Evolutionary conservation across 1,140 invertebrate species (phyloP).

Genomic region (Drosophila orosa): DNA sequence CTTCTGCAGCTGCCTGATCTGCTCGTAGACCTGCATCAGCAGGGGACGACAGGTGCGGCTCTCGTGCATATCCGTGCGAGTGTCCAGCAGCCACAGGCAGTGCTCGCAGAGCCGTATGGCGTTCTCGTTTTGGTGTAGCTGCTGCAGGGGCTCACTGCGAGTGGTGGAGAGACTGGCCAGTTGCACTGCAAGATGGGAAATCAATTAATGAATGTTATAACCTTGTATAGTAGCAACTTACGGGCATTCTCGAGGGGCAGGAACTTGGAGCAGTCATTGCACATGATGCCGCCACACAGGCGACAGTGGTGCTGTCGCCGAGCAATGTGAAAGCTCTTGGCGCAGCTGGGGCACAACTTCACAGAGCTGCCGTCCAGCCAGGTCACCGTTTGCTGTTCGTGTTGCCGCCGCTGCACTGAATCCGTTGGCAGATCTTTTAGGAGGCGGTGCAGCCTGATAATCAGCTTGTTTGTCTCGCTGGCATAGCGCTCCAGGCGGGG

Average conservation of each 20-base stretch:
- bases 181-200: slow-evolving; percentile 49
- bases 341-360: slow-evolving; percentile 95
- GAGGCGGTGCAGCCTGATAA: slow-evolving; percentile 97
- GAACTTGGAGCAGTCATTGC: slow-evolving; percentile 96
- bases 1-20: slow-evolving; percentile 90
- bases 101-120: slow-evolving; percentile 92
- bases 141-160: slow-evolving; percentile 58
- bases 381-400: slow-evolving; percentile 91
- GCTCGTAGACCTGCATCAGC: slow-evolving; percentile 93
- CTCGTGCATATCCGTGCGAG: slow-evolving; percentile 91
- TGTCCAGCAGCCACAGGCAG: slow-evolving; percentile 93
- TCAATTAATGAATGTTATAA: neutral
- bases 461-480: slow-evolving; percentile 97
- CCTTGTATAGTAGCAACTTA: slow-evolving; percentile 84
- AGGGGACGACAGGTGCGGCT: slow-evolving; percentile 91
- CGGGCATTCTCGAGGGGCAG: slow-evolving; percentile 92
- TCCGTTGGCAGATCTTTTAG: slow-evolving; percentile 93
- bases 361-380: slow-evolving; percentile 97
- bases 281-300: slow-evolving; percentile 97
- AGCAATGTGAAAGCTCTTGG: slow-evolving; percentile 93
- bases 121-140: slow-evolving; percentile 77
- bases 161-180: slow-evolving; percentile 72
- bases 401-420: slow-evolving; percentile 92
- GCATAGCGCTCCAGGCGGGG: slow-evolving; percentile 93
- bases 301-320: slow-evolving; percentile 97